phyloP scores from a whole-genome alignment of 2,113 vertebrate species.

The Saguinus midas region DNA sequence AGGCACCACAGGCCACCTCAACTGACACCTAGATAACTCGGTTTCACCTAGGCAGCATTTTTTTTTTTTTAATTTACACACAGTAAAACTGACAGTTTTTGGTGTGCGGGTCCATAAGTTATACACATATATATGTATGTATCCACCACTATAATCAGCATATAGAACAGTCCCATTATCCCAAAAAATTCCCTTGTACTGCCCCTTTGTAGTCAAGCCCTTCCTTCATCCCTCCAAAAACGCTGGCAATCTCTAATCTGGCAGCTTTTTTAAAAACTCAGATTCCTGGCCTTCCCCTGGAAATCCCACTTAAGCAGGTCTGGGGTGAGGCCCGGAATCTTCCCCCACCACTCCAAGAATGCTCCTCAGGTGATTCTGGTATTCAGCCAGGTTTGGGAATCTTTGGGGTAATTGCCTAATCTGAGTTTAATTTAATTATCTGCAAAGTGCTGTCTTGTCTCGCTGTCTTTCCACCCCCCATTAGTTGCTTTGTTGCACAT shows the following conservation, averaged over 20 bases:
- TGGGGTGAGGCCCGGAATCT: conserved; percentile 38
- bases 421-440: conserved; percentile 30
- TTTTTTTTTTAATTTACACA: background rate
- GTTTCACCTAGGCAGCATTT: background rate
- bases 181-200: background rate
- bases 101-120: background rate
- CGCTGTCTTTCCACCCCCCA: background rate
- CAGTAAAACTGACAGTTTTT: background rate
- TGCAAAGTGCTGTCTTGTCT: background rate
- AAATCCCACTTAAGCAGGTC: conserved; percentile 64
- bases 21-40: background rate
- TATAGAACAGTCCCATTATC: background rate
- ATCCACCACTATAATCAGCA: background rate
- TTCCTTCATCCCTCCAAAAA: background rate
- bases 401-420: conserved; percentile 24
- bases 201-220: background rate
- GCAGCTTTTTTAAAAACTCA: conserved; percentile 13
- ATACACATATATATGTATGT: background rate
- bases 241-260: background rate
- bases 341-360: background rate
- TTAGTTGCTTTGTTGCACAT: background rate
- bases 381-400: conserved; percentile 46
- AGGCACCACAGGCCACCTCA: background rate
- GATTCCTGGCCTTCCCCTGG: conserved; percentile 54
- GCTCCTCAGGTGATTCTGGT: conserved; percentile 44